These are phyloP conservation scores for Acleris literana DNA, from an alignment of 2,888 invertebrate genomes.

Conservation along the genomic window DNA sequence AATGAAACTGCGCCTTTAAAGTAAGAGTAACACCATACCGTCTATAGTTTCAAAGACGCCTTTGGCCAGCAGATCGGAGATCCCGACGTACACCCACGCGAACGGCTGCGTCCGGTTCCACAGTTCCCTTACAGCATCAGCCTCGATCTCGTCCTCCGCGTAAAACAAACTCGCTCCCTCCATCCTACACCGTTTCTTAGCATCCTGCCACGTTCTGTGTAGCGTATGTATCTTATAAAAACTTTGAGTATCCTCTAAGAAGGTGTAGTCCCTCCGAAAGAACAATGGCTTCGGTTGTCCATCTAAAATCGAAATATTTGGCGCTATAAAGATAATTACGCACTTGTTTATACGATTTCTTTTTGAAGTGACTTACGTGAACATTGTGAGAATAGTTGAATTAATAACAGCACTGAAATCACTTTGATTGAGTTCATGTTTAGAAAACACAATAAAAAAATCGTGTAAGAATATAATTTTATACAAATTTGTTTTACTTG, in stretches of 20 bases:
- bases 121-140: slow-evolving; percentile 28
- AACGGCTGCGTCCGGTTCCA: slow-evolving; percentile 43
- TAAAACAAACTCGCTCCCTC: slow-evolving; percentile 44
- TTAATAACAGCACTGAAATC: slow-evolving; percentile 38
- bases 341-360: slow-evolving; percentile 1
- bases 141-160: slow-evolving; percentile 40
- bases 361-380: slow-evolving; percentile 41
- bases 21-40: slow-evolving; percentile 41
- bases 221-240: slow-evolving; percentile 44
- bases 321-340: slow-evolving; percentile 17
- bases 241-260: slow-evolving; percentile 34
- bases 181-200: slow-evolving; percentile 37
- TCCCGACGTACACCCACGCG: slow-evolving; percentile 52
- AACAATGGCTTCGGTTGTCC: slow-evolving; percentile 42
- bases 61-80: slow-evolving; percentile 56
- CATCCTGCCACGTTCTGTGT: slow-evolving; percentile 40
- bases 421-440: slow-evolving; percentile 40
- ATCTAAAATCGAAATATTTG: slow-evolving; percentile 50
- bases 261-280: slow-evolving; percentile 45
- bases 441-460: slow-evolving; percentile 34
- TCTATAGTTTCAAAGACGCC: slow-evolving; percentile 60
- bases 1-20: too few species aligned
- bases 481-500: background rate
- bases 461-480: background rate
- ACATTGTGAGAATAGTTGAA: slow-evolving; percentile 36